Evolutionary conservation across 1,140 invertebrate genomes (phyloP).

Genomic region (Pseudoatta argentina): DNA sequence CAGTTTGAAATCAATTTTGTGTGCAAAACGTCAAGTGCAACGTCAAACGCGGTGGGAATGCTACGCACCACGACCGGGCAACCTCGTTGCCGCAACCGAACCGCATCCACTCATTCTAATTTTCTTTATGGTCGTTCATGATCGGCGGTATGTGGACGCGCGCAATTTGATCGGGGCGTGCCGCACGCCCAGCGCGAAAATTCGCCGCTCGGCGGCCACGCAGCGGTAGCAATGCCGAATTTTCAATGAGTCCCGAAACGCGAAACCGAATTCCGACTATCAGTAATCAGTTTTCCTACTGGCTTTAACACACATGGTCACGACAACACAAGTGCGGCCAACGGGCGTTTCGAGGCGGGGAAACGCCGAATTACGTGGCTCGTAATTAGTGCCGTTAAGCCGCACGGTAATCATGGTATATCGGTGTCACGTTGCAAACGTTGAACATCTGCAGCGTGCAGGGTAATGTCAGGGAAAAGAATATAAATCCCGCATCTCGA

Average conservation of each 20-base stretch:
- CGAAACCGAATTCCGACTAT: slow-evolving; percentile 54
- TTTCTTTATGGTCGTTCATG: slow-evolving; percentile 53
- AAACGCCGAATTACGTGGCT: slow-evolving; percentile 64
- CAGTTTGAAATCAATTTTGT: neutral
- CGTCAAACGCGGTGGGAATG: slow-evolving; percentile 23
- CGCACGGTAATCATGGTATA: slow-evolving; percentile 64
- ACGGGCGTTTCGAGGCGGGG: slow-evolving; percentile 55
- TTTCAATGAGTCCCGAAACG: slow-evolving; percentile 11
- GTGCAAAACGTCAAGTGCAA: slow-evolving; percentile 20
- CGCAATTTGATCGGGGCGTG: slow-evolving; percentile 29
- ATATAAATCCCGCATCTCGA: slow-evolving; percentile 40
- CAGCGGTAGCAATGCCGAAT: slow-evolving; percentile 27
- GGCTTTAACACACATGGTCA: slow-evolving; percentile 62
- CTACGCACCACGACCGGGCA: slow-evolving; percentile 12
- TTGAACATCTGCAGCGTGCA: slow-evolving; percentile 6
- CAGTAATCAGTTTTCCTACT: slow-evolving; percentile 61
- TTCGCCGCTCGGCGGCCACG: neutral
- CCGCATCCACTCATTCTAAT: slow-evolving; percentile 56
- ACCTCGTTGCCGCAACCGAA: slow-evolving; percentile 40
- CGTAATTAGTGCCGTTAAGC: slow-evolving; percentile 69
- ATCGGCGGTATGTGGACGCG: slow-evolving; percentile 23
- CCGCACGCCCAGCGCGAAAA: slow-evolving; percentile 27
- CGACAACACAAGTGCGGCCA: neutral
- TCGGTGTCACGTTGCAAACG: slow-evolving; percentile 43
- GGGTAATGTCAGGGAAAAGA: slow-evolving; percentile 13